Percentiles rank a stretch among this genome's conserved stretches.
phyloP scores from a whole-genome alignment of 2,888 invertebrate genomes.

The Ophioninae sp. region DNA sequence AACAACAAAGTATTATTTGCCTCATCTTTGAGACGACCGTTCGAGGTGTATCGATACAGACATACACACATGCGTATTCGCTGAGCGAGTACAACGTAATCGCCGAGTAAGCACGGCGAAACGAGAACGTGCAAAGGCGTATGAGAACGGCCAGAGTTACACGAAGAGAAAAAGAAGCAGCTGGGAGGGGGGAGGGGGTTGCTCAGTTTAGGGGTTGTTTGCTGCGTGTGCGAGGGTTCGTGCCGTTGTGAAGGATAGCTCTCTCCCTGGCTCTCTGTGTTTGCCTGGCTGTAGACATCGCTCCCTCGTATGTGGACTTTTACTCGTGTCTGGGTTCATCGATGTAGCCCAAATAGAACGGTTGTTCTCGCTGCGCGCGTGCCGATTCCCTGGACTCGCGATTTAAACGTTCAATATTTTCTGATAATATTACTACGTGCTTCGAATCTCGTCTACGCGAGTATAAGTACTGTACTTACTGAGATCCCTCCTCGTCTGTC shows the following conservation, averaged over 20 bases:
- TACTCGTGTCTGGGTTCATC: not conserved
- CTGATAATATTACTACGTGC: conserved; percentile 64
- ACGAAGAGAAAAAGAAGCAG: conserved; percentile 15
- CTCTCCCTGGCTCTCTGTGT: conserved; percentile 32
- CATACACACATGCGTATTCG: conserved; percentile 7
- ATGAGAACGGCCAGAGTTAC: conserved; percentile 16
- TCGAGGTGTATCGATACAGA: not conserved
- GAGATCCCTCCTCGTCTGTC: conserved; percentile 20
- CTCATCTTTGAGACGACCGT: conserved; percentile 51
- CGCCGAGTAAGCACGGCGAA: conserved; percentile 62
- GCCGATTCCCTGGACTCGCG: conserved; percentile 64
- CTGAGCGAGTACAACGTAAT: conserved; percentile 66
- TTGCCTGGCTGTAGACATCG: conserved; percentile 54
- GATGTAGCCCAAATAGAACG: conserved; percentile 21
- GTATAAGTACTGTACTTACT: conserved; percentile 38
- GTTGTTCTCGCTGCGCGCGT: conserved; percentile 52
- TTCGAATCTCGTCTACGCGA: conserved; percentile 44
- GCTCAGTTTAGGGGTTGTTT: conserved; percentile 72
- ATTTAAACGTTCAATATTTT: conserved; percentile 69
- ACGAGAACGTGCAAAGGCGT: conserved; percentile 33
- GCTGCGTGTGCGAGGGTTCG: conserved; percentile 75
- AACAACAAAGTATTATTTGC: conserved; percentile 24
- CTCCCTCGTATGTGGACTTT: conserved; percentile 19
- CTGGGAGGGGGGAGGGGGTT: conserved; percentile 59
- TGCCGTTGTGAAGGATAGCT: conserved; percentile 68